phyloP scores from a whole-genome alignment of 92 coral and sea anemone genomes.

The Parazoanthus darwini region DNA sequence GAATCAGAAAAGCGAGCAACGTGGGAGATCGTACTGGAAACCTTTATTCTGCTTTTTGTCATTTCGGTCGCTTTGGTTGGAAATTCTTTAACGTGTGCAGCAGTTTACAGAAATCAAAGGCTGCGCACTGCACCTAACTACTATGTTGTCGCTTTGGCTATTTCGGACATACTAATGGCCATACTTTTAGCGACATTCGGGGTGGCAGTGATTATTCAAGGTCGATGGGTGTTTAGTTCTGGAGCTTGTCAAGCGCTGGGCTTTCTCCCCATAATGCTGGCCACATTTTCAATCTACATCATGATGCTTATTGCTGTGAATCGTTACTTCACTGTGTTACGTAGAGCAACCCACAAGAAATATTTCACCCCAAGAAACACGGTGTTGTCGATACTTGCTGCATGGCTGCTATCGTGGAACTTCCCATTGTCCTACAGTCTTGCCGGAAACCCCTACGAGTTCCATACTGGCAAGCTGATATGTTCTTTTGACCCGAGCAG shows the following conservation, averaged over 20 bases:
- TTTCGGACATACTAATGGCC: background rate
- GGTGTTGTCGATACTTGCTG: background rate
- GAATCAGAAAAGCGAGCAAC: background rate
- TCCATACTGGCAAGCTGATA: background rate
- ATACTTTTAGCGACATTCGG: background rate
- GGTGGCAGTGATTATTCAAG: background rate
- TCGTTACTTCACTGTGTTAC: conserved; percentile 4
- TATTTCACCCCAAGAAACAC: conserved; percentile 6
- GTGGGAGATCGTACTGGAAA: background rate
- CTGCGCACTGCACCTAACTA: background rate
- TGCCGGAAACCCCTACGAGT: background rate
- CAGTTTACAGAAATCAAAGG: background rate
- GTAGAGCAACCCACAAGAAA: background rate
- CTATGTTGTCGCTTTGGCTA: conserved; percentile 7
- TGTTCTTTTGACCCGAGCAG: background rate
- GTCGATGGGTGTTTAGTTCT: background rate
- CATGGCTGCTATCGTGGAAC: background rate
- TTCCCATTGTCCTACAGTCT: conserved; percentile 3
- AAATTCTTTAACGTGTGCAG: background rate
- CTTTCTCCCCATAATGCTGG: conserved; percentile 3
- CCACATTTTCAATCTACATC: background rate
- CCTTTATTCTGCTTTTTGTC: background rate
- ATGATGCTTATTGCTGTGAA: conserved; percentile 7
- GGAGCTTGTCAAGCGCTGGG: background rate
- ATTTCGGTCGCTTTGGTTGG: background rate